Conservation (phyloP, 1,140 invertebrate genomes). For the Solenopsis fugax region DNA sequence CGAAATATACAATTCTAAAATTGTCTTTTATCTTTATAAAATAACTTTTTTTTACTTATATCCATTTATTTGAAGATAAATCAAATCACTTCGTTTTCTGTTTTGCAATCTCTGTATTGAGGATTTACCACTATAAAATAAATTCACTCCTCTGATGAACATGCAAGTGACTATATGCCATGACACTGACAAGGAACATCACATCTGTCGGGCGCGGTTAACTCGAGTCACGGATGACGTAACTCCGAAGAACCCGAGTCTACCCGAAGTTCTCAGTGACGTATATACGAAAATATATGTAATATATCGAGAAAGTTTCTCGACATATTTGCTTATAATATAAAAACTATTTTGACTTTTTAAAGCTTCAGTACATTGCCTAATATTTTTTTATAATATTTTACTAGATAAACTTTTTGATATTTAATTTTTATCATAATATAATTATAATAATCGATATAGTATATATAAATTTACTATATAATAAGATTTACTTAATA, state of each 20-base stretch:
- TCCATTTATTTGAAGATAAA: not conserved
- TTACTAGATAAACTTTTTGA: not conserved
- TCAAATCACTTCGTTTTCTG: not conserved
- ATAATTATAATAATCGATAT: not conserved
- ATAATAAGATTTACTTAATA: not conserved
- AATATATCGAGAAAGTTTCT: not conserved
- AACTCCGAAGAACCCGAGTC: constrained; percentile 42
- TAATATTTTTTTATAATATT: not conserved
- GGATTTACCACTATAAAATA: constrained; percentile 16
- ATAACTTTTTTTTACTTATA: not conserved
- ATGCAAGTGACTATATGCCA: not conserved
- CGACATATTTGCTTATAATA: not conserved
- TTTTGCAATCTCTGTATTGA: not conserved
- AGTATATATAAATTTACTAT: not conserved
- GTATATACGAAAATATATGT: constrained; percentile 21
- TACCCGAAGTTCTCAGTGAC: constrained; percentile 54
- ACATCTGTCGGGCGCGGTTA: constrained; percentile 66
- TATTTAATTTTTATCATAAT: not conserved
- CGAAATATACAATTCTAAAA: not conserved
- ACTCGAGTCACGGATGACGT: constrained; percentile 41
- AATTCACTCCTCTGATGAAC: not conserved
- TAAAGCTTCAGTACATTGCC: not conserved
- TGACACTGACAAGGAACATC: constrained; percentile 5
- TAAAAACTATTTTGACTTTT: not conserved
- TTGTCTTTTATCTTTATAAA: not conserved